Base-by-base conservation (phyloP, 1,140 invertebrate species). In the Aphaenogaster floridana region DNA sequence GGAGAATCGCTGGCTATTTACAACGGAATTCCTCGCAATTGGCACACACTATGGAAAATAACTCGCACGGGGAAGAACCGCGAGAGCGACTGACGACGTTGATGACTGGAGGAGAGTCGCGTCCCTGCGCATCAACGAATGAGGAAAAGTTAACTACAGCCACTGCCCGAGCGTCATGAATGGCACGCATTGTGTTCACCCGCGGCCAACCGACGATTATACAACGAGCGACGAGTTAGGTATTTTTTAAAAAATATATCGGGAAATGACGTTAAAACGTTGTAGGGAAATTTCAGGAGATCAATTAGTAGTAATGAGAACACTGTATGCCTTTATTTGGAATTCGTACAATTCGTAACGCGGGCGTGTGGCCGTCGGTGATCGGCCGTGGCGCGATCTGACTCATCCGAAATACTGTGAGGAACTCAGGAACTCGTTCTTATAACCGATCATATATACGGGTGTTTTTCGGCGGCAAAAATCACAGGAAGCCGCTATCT, bases 41-140 rank as follows among this genome's bases (percentile, higher is more conserved):
- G 79, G 77, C 86, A 85, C 57, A 50, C 39, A 86, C 36, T 45
- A 28, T 66, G 76, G 88, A 54, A 69, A 74, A 71, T 59, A 54
- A 72, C 69, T 89, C 71, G 76, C 74, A 45, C 39, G 81, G 7
- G 34, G 57, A 39, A 74, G 64, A 71, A 66, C 48, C 69, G 79
- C 68, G 71, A 15, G 79, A 78, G 64, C 48, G 89, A 80, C 89
- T 28, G 68, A 63, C 71, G 81, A 78, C 36, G 59, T 78, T 68
- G 66, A 45, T 34, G 80, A 84, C 80, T 76, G 80, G 17, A 63
- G 68, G 13, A 74, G 69, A 81, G 71, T 81, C 81, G 54, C 69
- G 86, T 88, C 74, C 86, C 90, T 91, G 90, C 81, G 89, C 86
- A 91, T 83, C 80, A 80, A 83, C 52, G 71, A 91, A 91, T 63